A percentile compares a stretch with the other conserved stretches of the same genome.
Conservation (phyloP, 2,797 vertebrate genomes). For the Cossypha caffra region DNA sequence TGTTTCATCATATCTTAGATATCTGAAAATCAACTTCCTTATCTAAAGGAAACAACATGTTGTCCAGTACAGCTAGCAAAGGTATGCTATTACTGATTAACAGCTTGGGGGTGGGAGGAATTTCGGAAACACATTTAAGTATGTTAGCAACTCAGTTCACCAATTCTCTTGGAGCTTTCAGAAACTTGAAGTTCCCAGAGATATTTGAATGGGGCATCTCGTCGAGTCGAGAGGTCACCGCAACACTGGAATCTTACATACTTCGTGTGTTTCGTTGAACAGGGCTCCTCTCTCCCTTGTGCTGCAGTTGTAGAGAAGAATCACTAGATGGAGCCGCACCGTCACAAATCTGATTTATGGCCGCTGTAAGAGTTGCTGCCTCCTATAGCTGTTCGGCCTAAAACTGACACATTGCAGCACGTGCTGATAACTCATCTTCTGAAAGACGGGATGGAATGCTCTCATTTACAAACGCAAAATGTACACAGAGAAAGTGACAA, state of each 20-base stretch:
- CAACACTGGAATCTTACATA: not conserved
- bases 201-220: not conserved
- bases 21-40: not conserved
- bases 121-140: not conserved
- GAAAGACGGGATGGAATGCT: not conserved
- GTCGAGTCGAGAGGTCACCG: not conserved
- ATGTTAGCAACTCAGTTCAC: not conserved
- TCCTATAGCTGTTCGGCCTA: not conserved
- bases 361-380: not conserved
- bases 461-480: not conserved
- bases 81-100: not conserved
- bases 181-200: not conserved
- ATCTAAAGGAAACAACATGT: not conserved
- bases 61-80: not conserved
- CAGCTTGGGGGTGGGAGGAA: not conserved
- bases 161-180: not conserved
- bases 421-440: not conserved
- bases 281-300: not conserved
- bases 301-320: not conserved
- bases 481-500: not conserved
- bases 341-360: conserved; percentile 67
- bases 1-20: not conserved
- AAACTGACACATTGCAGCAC: not conserved
- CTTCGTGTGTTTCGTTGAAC: rapidly evolving
- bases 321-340: conserved; percentile 62